Evolutionary conservation across 2,888 invertebrate species (phyloP), one percentile per base, ranked within the genome.

Genomic region (Drepanosiphum platanoidis): DNA sequence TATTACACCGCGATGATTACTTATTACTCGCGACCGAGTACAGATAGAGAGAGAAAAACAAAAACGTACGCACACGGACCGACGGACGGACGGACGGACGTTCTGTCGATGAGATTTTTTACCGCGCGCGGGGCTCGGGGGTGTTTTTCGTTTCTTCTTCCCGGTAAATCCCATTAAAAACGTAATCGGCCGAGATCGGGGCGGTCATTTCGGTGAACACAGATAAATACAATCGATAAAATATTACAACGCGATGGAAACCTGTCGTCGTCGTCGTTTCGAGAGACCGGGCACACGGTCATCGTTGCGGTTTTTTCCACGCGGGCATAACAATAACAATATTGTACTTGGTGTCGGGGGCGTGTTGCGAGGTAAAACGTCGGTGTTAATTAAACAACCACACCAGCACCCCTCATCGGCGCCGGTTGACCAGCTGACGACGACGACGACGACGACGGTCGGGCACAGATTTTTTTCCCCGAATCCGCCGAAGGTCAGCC

Each of bases 121-220:
- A 22, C 18, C 46, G 46, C 15, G 46, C 2, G 13, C 46, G 5
- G 15, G 18, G 39, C 39, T 39, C 39, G 39, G 9, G 46, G 46
- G 46, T 18, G 13, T 18, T 13, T 9, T 46, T 9, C 18, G 39
- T 18, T 46, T 18, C 18, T 18, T 18, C 46, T n/a, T 58, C 8
- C n/a, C 58, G 4, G 4, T 2, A 75, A 58, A 75, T 75, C 75
- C n/a, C 58, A 58, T 75, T 58, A 75, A 58, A 75, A 58, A 27
- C 77, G 34, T 34, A 77, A 61, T 61, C 77, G 58, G 77, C 36
- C 75, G 75, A 36, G 27, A 36, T 61, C 11, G 27, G 27, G 61
- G 61, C 58, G 58, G 58, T 77, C 58, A 77, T 61, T 36, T 61
- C 36, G 58, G 18, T 18, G 15, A 42, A 9, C 15, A 42, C 9